Evolutionary conservation across 2,113 vertebrate genomes (phyloP).

Genomic region (Sorex araneus): DNA sequence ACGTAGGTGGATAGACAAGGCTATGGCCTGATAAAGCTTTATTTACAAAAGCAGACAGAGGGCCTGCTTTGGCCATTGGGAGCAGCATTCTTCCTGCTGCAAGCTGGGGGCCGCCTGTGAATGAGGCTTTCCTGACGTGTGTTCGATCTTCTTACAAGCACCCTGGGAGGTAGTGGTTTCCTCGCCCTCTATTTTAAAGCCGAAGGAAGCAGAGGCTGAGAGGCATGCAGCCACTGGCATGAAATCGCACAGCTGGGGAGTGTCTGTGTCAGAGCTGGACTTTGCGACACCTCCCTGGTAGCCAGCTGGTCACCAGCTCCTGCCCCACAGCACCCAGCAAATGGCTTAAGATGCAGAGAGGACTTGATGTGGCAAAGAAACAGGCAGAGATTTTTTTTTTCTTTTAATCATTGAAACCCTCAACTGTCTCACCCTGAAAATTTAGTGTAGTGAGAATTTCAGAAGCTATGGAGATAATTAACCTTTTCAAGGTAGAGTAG

Average conservation of each 20-base stretch:
- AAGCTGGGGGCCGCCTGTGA: rapidly evolving
- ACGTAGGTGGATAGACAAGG: not conserved
- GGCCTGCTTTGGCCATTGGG: not conserved
- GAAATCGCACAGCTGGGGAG: not conserved
- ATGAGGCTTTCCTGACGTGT: not conserved
- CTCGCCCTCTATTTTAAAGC: not conserved
- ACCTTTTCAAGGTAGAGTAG: not conserved
- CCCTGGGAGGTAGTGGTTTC: not conserved
- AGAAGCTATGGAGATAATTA: not conserved
- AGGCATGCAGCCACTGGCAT: not conserved
- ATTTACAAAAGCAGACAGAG: not conserved
- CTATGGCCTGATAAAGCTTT: constrained; percentile 23
- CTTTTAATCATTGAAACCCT: too few relatives aligned
- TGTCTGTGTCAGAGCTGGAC: rapidly evolving
- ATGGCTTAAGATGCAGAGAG: not conserved
- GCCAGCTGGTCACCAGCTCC: not conserved
- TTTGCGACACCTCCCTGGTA: rapidly evolving
- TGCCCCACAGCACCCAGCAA: not conserved
- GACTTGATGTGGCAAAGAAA: constrained; percentile 9
- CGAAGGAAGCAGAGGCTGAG: not conserved
- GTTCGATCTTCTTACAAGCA: not conserved
- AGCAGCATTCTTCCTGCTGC: too few relatives aligned
- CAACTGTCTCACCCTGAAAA: not conserved
- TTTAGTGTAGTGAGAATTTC: not conserved
- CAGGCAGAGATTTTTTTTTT: not conserved